phyloP scores from a whole-genome alignment of 1,140 invertebrate species.

The Hylaeus volcanicus region DNA sequence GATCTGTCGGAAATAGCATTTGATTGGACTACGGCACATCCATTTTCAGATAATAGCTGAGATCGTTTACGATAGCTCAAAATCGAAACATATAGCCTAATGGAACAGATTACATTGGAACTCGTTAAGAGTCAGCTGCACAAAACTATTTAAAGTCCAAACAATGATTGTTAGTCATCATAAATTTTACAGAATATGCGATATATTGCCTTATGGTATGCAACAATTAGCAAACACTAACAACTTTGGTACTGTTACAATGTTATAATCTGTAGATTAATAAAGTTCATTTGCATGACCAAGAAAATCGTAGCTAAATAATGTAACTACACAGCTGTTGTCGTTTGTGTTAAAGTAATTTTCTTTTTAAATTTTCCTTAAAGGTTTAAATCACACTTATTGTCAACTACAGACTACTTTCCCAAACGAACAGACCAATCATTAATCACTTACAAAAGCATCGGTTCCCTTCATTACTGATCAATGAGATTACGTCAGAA shows the following conservation, averaged over 20 bases:
- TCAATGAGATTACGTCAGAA: background rate
- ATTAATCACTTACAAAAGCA: constrained; percentile 2
- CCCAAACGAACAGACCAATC: constrained; percentile 1
- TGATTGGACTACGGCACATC: constrained; percentile 8
- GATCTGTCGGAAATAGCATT: constrained; percentile 5
- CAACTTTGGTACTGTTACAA: constrained; percentile 35
- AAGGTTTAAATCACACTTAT: constrained; percentile 40
- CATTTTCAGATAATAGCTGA: constrained; percentile 5
- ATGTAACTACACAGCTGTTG: constrained; percentile 9
- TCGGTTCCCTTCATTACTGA: background rate
- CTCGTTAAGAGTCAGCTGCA: constrained; percentile 4
- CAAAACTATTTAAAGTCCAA: background rate
- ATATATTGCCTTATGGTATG: constrained; percentile 10
- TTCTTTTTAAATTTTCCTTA: background rate
- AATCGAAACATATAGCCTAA: background rate
- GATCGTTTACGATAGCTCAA: background rate
- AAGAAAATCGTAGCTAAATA: constrained; percentile 8
- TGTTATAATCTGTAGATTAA: constrained; percentile 1
- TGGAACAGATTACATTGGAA: constrained; percentile 7
- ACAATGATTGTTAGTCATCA: constrained; percentile 4
- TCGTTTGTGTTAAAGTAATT: constrained; percentile 6
- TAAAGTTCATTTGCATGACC: background rate
- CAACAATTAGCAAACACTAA: constrained; percentile 14
- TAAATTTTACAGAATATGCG: constrained; percentile 8
- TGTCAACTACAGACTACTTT: constrained; percentile 47